phyloP scores from a whole-genome alignment of 2,113 vertebrate species.

The Catharus minimus region DNA sequence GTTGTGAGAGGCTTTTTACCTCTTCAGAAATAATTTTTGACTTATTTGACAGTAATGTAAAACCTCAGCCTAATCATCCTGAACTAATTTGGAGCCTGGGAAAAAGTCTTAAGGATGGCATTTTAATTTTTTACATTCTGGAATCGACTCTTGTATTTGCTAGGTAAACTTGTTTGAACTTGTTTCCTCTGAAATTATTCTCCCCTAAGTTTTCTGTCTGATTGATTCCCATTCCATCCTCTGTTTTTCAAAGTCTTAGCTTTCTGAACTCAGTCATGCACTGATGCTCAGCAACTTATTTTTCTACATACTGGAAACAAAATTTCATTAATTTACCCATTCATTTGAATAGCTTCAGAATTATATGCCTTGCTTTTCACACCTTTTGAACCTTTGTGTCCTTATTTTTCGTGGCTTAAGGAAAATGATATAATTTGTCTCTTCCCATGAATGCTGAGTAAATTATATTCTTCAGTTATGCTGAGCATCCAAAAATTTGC shows the following conservation, averaged over 20 bases:
- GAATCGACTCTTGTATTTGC: neutral
- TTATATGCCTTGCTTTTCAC: neutral
- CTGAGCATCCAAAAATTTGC: neutral
- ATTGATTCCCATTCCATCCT: neutral
- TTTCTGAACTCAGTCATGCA: neutral
- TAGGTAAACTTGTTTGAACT: neutral
- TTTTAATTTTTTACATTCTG: neutral
- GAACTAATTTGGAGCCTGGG: slow-evolving; percentile 26
- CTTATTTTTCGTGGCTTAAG: neutral
- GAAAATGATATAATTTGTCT: neutral
- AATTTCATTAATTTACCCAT: neutral
- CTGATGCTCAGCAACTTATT: neutral
- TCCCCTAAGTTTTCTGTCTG: neutral
- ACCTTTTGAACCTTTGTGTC: neutral
- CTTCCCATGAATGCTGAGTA: neutral
- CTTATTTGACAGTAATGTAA: neutral
- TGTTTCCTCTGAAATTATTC: neutral
- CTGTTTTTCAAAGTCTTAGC: neutral
- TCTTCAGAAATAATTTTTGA: neutral
- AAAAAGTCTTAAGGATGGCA: neutral
- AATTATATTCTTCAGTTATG: neutral
- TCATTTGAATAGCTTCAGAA: neutral
- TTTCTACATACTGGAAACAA: neutral
- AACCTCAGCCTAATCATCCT: neutral
- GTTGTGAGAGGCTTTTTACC: neutral